A percentile compares a stretch with the other conserved stretches of the same genome.
Evolutionary conservation across 1,140 invertebrate genomes (phyloP).

Genomic region (Drosophila murphyi): DNA sequence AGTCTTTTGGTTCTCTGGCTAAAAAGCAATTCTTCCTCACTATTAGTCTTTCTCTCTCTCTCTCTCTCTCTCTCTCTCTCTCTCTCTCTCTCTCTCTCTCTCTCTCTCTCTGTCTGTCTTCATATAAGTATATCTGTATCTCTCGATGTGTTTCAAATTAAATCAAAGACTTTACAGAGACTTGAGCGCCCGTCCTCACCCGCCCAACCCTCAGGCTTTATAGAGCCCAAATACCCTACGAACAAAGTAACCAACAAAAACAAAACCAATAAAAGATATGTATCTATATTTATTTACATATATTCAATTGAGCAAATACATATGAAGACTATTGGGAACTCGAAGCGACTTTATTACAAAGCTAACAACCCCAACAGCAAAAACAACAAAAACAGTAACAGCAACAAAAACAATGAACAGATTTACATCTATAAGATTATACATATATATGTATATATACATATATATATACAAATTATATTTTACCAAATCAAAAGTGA

Average conservation of each 20-base stretch:
- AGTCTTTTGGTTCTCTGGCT: constrained; percentile 21
- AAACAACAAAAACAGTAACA: not conserved
- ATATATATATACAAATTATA: constrained; percentile 6
- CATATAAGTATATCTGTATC: not conserved
- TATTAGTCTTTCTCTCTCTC: not conserved
- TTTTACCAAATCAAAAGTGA: constrained; percentile 7
- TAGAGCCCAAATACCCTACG: constrained; percentile 12
- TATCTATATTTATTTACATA: constrained; percentile 7
- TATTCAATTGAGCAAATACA: not conserved
- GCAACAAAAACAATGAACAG: constrained; percentile 19
- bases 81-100: not conserved
- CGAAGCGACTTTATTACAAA: constrained; percentile 26
- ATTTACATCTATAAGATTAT: constrained; percentile 9
- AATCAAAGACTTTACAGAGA: constrained; percentile 41
- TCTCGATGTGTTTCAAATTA: constrained; percentile 43
- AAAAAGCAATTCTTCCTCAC: constrained; percentile 2
- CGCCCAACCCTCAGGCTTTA: constrained; percentile 36
- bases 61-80: constrained; percentile 1
- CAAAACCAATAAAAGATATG: not conserved
- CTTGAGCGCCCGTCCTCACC: constrained; percentile 47
- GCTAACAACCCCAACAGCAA: constrained; percentile 12
- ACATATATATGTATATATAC: constrained; percentile 12
- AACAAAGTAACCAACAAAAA: constrained; percentile 32
- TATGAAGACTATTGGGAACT: constrained; percentile 32
- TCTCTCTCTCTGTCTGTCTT: too few relatives aligned